These are phyloP conservation scores for Sterrhoptilus dennistouni DNA, from an alignment of 2,113 vertebrate genomes.

Conservation along the genomic window DNA sequence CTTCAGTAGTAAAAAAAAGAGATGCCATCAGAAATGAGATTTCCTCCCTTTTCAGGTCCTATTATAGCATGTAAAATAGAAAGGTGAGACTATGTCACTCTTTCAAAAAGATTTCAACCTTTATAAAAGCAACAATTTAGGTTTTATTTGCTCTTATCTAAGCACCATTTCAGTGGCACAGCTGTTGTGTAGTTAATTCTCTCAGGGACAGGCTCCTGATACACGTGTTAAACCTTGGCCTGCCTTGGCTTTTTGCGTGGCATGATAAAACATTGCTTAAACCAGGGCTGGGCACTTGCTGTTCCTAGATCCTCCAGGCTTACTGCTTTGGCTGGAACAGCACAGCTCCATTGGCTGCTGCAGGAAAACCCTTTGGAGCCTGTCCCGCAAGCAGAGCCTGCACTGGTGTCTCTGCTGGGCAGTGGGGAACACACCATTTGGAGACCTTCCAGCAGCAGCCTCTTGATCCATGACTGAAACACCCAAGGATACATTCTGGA, in stretches of 20 bases:
- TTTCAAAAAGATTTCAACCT: neutral
- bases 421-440: neutral
- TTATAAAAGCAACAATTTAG: neutral
- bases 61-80: neutral
- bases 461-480: neutral
- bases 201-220: neutral
- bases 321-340: neutral
- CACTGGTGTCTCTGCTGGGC: neutral
- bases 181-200: neutral
- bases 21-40: neutral
- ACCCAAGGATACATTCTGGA: neutral
- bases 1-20: neutral
- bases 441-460: neutral
- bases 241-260: neutral
- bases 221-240: rapidly evolving
- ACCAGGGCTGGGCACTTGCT: neutral
- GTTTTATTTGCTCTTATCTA: neutral
- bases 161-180: neutral
- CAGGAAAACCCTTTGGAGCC: neutral
- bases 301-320: neutral
- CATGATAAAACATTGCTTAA: neutral
- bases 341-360: rapidly evolving
- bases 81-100: neutral
- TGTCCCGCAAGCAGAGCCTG: neutral
- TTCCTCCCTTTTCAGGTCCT: neutral